Percentiles rank a stretch among this genome's conserved stretches.
Conservation (phyloP, 2,888 invertebrate genomes). For the Cephus spinipes region DNA sequence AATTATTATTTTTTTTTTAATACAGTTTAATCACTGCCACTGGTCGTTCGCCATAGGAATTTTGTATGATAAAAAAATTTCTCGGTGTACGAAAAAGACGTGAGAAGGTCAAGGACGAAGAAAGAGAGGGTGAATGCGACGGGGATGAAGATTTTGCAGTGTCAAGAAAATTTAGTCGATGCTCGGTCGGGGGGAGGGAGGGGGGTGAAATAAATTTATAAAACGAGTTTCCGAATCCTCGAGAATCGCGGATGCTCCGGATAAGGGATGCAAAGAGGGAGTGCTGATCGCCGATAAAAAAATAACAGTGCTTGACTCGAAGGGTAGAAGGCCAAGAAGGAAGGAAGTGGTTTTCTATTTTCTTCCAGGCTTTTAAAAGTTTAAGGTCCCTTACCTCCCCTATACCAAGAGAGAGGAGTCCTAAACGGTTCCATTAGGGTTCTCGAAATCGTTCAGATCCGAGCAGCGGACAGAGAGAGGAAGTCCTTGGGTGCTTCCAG, state of each 20-base stretch:
- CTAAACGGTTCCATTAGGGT: conserved; percentile 33
- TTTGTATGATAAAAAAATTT: neutral
- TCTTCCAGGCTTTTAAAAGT: conserved; percentile 37
- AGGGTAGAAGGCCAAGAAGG: neutral
- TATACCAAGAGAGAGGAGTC: neutral
- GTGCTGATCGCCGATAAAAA: neutral
- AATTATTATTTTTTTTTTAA: neutral
- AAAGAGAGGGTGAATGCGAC: neutral
- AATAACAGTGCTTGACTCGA: neutral
- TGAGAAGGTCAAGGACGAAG: neutral
- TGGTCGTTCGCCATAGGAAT: neutral
- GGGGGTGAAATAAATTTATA: neutral
- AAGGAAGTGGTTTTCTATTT: neutral
- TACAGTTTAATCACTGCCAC: neutral
- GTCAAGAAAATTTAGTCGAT: neutral
- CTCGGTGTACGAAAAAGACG: neutral
- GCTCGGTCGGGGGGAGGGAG: rapidly evolving
- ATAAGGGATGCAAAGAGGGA: neutral
- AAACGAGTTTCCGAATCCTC: neutral
- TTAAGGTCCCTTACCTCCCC: conserved; percentile 23
- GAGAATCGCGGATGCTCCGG: neutral
- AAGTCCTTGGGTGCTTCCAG: conserved; percentile 10
- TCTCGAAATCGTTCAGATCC: conserved; percentile 4
- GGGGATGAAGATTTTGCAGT: neutral
- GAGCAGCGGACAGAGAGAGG: conserved; percentile 14